phyloP scores from a whole-genome alignment of 2,888 invertebrate species.

The Caenorhabditis virilis region DNA sequence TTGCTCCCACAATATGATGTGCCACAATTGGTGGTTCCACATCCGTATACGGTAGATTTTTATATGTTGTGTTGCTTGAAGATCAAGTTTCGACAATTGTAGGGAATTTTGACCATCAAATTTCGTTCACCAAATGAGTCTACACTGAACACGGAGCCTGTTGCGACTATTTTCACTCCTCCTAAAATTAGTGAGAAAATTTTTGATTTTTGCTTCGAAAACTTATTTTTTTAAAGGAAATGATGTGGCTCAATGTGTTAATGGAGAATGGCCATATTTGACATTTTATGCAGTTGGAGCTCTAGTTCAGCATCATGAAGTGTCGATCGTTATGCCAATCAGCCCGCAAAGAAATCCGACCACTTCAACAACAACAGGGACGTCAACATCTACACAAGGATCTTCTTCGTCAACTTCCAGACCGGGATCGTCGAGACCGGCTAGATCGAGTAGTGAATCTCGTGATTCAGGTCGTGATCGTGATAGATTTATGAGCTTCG shows the following conservation, averaged over 20 bases:
- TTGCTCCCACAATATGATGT: constrained; percentile 21
- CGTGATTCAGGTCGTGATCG: too few relatives aligned
- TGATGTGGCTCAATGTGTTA: neutral
- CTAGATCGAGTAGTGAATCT: too few relatives aligned
- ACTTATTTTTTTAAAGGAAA: neutral
- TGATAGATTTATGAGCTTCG: too few relatives aligned
- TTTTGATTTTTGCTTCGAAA: neutral
- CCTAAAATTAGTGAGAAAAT: constrained; percentile 3
- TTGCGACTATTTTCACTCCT: constrained; percentile 5
- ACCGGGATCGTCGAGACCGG: constrained; percentile 5
- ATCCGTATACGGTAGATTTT: constrained; percentile 2
- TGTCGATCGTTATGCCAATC: neutral
- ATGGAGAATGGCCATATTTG: constrained; percentile 27
- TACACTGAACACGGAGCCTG: neutral
- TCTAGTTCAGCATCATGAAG: constrained; percentile 4
- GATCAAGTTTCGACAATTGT: too few relatives aligned
- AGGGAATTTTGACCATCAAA: neutral
- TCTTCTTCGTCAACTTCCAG: constrained; percentile 7
- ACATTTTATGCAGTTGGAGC: constrained; percentile 16
- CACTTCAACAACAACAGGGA: constrained; percentile 12
- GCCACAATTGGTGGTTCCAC: neutral
- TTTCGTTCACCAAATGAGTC: neutral
- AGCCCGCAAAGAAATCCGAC: constrained; percentile 5
- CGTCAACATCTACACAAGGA: neutral
- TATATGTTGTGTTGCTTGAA: neutral